Evolutionary conservation across 2,113 vertebrate genomes (phyloP).

Genomic region (Columbina picui): DNA sequence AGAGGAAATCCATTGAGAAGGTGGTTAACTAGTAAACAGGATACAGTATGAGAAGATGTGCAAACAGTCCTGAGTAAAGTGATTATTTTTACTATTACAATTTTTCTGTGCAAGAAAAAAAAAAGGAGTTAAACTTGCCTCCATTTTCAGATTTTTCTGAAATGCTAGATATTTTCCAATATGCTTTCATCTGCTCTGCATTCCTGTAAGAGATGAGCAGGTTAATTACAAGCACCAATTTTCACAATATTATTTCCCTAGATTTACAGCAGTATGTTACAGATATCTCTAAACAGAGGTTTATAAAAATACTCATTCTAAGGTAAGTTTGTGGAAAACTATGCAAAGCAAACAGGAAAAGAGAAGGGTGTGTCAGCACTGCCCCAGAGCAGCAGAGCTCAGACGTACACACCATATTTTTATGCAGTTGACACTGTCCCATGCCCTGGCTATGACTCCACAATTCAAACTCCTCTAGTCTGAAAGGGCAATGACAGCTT

Average conservation of each 20-base stretch:
- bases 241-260: background rate
- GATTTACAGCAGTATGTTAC: background rate
- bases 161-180: constrained; percentile 93
- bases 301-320: background rate
- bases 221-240: background rate
- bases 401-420: background rate
- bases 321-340: background rate
- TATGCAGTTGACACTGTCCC: background rate
- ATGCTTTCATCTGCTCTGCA: constrained; percentile 92
- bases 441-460: background rate
- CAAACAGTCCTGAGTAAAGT: background rate
- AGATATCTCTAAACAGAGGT: background rate
- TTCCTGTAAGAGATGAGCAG: constrained; percentile 80
- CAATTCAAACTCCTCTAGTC: background rate
- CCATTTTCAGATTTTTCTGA: constrained; percentile 97
- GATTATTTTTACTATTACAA: background rate
- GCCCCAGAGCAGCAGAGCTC: background rate
- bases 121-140: constrained; percentile 78
- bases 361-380: background rate
- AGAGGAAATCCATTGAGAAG: background rate
- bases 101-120: background rate
- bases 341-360: background rate
- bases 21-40: background rate
- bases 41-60: background rate
- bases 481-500: background rate